A percentile compares a stretch with the other conserved stretches of the same genome.
These are phyloP conservation scores for Drosophila nigricruria DNA, from an alignment of 2,888 invertebrate genomes.

Conservation along the genomic window DNA sequence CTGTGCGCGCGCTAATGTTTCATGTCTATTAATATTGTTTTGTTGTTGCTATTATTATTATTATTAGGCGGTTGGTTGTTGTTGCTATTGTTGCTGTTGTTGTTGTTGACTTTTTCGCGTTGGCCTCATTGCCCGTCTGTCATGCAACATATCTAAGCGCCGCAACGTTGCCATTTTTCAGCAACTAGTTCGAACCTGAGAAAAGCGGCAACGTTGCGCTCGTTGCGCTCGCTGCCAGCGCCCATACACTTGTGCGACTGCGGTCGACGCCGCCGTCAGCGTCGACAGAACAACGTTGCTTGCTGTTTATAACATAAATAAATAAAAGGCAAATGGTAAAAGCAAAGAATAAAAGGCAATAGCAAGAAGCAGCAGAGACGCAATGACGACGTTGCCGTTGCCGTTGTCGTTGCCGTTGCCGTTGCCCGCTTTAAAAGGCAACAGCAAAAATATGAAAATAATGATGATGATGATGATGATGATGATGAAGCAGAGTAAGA, in stretches of 20 bases:
- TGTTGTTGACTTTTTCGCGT: constrained; percentile 39
- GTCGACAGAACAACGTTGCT: constrained; percentile 9
- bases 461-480: background rate
- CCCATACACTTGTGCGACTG: constrained; percentile 59
- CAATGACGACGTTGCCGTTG: constrained; percentile 39
- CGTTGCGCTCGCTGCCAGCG: constrained; percentile 31
- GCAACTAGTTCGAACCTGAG: constrained; percentile 45
- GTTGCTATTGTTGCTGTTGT: constrained; percentile 26
- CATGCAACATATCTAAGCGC: constrained; percentile 64
- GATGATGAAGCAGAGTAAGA: constrained; percentile 3
- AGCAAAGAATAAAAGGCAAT: constrained; percentile 42
- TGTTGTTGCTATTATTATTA: constrained; percentile 62
- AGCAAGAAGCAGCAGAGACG: constrained; percentile 44
- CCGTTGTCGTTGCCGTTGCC: constrained; percentile 16
- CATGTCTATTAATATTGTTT: constrained; percentile 72
- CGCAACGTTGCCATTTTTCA: constrained; percentile 63
- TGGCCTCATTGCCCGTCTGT: constrained; percentile 62
- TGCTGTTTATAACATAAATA: constrained; percentile 69
- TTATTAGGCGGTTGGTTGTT: constrained; percentile 54
- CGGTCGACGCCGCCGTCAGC: constrained; percentile 6
- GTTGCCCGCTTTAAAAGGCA: constrained; percentile 40
- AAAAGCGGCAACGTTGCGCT: constrained; percentile 46
- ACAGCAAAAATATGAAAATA: constrained; percentile 10
- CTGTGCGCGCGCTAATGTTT: constrained; percentile 55
- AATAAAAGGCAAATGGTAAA: constrained; percentile 60